Evolutionary conservation across 2,113 vertebrate genomes (phyloP).

Genomic region (Apteryx owenii): DNA sequence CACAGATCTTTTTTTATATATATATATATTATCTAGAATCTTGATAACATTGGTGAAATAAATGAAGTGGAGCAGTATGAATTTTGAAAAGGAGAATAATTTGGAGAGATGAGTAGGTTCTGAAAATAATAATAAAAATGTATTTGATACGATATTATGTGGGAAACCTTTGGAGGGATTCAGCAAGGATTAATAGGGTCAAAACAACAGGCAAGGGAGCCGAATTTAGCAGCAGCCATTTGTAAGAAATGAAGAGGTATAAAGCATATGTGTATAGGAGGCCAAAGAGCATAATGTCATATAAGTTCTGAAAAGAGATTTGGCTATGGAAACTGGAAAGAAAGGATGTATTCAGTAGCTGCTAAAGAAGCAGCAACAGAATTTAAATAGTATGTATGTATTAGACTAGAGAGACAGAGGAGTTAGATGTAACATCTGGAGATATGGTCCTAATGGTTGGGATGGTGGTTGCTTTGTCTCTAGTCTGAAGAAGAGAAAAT

Average conservation of each 20-base stretch:
- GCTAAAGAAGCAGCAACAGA: not conserved
- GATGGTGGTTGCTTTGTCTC: not conserved
- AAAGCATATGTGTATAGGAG: not conserved
- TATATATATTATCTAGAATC: not conserved
- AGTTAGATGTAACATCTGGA: not conserved
- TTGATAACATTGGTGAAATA: not conserved
- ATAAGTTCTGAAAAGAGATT: not conserved
- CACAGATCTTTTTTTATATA: not conserved
- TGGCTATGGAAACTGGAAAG: not conserved
- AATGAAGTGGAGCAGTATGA: not conserved
- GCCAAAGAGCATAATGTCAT: not conserved
- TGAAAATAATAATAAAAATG: not conserved
- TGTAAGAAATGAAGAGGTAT: not conserved
- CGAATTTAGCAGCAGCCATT: not conserved
- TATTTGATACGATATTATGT: not conserved
- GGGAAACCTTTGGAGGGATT: not conserved
- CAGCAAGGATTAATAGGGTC: not conserved
- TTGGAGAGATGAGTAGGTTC: not conserved
- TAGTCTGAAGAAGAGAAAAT: not conserved
- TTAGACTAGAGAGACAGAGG: not conserved
- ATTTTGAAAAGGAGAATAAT: not conserved
- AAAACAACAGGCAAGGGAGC: not conserved
- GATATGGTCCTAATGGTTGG: accelerated
- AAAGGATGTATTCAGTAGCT: not conserved
- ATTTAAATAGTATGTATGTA: not conserved